Base-by-base conservation (phyloP, 2,113 vertebrate species). In the Galbula dea region DNA sequence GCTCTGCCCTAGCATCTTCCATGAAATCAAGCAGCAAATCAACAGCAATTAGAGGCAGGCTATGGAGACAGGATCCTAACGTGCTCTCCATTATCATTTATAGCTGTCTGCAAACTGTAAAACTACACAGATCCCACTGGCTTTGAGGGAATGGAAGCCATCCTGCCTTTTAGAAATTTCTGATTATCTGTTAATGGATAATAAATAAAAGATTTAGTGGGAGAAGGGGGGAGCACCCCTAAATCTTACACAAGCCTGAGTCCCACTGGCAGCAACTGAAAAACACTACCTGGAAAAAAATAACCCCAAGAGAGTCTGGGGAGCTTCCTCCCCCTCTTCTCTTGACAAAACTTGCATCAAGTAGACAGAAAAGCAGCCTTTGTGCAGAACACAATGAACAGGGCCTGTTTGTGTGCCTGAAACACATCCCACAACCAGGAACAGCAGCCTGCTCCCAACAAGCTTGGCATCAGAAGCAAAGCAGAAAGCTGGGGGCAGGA, bases 21-120 rank as follows among this genome's bases (percentile, higher is more conserved):
- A 83, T 2, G 22, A 89, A 82, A 89, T 27, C 90, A 62, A 91
- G 92, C 90, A 93, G 88, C 92, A 96, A 88, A 94, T 91, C 90
- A 93, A 74, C 88, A 88, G 85, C 92, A 91, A 86, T 94, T 86
- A 94, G 37, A 95, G 88, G 51, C 34, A 3, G 9, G 76, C 83
- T 39, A 71, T 1, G 4, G 90, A 88, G 90, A 84, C 82, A 89
- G 91, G 75, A 69, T 45, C 83, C 78, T 54, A 85, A 89, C 8
- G 4, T 34, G 76, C 72, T 55, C 81, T 77, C 93, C 75, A 83
- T 96, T 90, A 83, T 24, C 68, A 22, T 93, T 96, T 93, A 90
- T 51, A 90, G 92, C 92, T 81, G 75, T 73, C 92, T 91, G 12
- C 86, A 84, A 79, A 84, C 74, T 65, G 85, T 49, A 90, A 58